phyloP scores from a whole-genome alignment of 2,888 invertebrate genomes.

The Sphaeridia pumilis region DNA sequence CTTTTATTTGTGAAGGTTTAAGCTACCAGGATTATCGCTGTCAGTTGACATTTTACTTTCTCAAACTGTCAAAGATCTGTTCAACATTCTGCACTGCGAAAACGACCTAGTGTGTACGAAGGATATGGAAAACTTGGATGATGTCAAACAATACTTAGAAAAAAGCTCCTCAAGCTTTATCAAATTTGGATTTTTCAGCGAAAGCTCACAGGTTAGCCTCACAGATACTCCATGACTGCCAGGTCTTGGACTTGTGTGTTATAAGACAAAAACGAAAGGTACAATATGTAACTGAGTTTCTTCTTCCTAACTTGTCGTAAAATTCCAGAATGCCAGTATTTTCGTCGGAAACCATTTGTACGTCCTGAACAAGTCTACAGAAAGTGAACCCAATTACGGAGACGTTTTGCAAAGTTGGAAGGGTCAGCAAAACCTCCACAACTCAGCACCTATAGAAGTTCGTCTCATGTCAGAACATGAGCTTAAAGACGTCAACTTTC shows the following conservation, averaged over 20 bases:
- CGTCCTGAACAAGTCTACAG: not conserved
- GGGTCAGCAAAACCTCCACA: not conserved
- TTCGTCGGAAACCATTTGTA: constrained; percentile 5
- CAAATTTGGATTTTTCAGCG: too few relatives aligned
- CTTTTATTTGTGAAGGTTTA: constrained; percentile 2
- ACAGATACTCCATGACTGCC: too few relatives aligned
- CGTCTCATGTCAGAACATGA: constrained; percentile 38
- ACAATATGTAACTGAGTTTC: too few relatives aligned
- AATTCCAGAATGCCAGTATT: constrained; percentile 4
- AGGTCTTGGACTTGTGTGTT: too few relatives aligned
- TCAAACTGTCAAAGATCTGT: constrained; percentile 10
- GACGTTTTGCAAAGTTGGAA: constrained; percentile 5
- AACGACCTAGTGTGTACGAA: constrained; percentile 10
- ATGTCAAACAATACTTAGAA: not conserved
- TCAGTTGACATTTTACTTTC: constrained; percentile 2
- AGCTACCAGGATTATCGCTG: constrained; percentile 1
- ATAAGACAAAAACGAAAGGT: too few relatives aligned
- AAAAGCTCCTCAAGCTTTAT: too few relatives aligned
- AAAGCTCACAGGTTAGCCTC: too few relatives aligned
- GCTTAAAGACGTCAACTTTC: constrained; percentile 45
- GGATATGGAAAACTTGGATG: constrained; percentile 1
- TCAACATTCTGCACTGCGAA: constrained; percentile 8
- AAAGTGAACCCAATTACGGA: constrained; percentile 6
- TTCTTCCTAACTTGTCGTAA: too few relatives aligned
- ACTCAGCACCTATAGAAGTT: constrained; percentile 33